Evolutionary conservation across 1,140 invertebrate species (phyloP), one percentile per base, ranked within the genome.

Genomic region (Pseudomyrmex dendroicus): DNA sequence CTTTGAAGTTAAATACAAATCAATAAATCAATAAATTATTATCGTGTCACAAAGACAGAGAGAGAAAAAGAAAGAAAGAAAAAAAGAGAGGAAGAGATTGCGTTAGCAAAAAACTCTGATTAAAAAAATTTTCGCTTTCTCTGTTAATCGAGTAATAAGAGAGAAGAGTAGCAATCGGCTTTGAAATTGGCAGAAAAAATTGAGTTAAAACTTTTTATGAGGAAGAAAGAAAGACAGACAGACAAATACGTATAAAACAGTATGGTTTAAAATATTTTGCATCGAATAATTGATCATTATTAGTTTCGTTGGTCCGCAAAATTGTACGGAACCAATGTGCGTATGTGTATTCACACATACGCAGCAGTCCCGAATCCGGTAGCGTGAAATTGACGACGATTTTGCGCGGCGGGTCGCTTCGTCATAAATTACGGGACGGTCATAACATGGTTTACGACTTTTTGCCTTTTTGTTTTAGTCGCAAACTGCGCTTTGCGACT

Each of bases 381-480:
- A 48, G 73, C 63, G 73, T 68, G 67, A 78, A 83, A 59, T 78
- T 46, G 44, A 57, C 62, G 66, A 22, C 17, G 83, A 70, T 83
- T 52, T 82, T 54, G 83, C 56, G 17, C 68, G 35, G 35, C 25
- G 35, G 13, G 57, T 54, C 74, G 20, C 44, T 17, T 48, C 57
- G 44, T 44, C 62, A 66, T 89, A 87, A 89, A 89, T 89, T 85
- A 87, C 56, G 67, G 8, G 22, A 25, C 25, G 46, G 57, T 84
- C 66, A 73, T 88, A 86, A 88, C 84, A 62, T 61, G 70, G 56
- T 87, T 85, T 85, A 88, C 68, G 87, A 84, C 59, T 73, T 73
- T 50, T 54, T 70, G 62, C 35, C 56, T 73, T 61, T 86, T 66
- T 63, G 57, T 73, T 83, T 85, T 76, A 82, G 57, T 25, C 67